A percentile compares a stretch with the other conserved stretches of the same genome.
Evolutionary conservation across 2,888 invertebrate species (phyloP).

Genomic region (Serrognathus titanus): DNA sequence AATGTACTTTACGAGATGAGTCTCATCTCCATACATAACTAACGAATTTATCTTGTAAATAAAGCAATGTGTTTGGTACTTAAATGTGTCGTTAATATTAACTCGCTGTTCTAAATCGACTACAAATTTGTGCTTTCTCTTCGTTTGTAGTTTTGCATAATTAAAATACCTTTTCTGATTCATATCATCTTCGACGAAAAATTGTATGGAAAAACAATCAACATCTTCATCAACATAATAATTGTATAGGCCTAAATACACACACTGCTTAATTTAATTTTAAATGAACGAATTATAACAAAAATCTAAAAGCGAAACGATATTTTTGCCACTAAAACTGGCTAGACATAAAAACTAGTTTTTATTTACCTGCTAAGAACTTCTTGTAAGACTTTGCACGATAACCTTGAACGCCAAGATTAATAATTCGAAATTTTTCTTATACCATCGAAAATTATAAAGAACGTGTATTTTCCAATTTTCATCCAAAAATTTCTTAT

Average conservation of each 20-base stretch:
- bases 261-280: not conserved
- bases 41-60: no score
- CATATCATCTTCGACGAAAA: no score
- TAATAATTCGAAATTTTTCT: conserved; percentile 67
- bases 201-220: no score
- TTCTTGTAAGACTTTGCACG: conserved; percentile 38
- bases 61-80: no score
- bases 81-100: no score
- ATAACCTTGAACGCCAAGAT: conserved; percentile 61
- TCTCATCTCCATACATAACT: not conserved
- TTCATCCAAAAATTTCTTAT: conserved; percentile 79
- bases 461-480: conserved; percentile 71
- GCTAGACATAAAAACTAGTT: not conserved
- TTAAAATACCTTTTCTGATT: no score
- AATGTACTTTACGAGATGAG: conserved; percentile 21
- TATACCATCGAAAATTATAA: conserved; percentile 84
- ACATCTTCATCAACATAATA: no score
- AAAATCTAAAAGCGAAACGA: not conserved
- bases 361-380: conserved; percentile 18
- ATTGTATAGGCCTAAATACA: not conserved
- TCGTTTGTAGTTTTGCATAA: no score
- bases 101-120: no score
- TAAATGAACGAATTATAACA: not conserved
- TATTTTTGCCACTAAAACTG: not conserved
- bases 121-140: no score